Percentiles rank a stretch among this genome's conserved stretches.
These are phyloP conservation scores for Antheraea pernyi DNA, from an alignment of 1,140 invertebrate species.

Conservation along the genomic window DNA sequence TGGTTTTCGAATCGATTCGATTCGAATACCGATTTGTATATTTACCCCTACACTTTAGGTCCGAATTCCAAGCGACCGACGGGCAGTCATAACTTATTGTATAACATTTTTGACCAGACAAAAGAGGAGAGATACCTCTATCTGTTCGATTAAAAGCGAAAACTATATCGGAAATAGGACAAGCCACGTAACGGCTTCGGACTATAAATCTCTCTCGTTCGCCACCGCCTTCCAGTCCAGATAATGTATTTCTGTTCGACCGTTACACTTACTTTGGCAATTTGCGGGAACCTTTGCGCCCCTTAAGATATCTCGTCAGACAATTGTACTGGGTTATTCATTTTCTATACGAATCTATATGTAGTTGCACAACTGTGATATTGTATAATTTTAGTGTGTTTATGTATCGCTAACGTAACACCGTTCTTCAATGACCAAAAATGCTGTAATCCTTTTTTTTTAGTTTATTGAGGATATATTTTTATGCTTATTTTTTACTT, in stretches of 20 bases:
- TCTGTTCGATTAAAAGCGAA: neutral
- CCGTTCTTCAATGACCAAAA: too few species aligned
- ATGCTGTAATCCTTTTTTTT: too few species aligned
- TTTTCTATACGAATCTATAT: conserved; percentile 34
- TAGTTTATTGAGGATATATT: too few species aligned
- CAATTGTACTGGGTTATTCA: conserved; percentile 60
- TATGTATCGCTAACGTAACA: neutral
- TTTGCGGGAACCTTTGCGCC: conserved; percentile 77
- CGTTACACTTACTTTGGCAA: conserved; percentile 76
- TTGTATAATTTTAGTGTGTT: conserved; percentile 23
- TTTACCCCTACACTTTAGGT: too few species aligned
- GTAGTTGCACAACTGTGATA: conserved; percentile 33
- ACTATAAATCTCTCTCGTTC: conserved; percentile 73
- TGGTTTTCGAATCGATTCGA: too few species aligned
- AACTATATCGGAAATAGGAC: conserved; percentile 54
- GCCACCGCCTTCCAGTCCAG: conserved; percentile 57
- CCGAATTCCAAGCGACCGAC: too few species aligned
- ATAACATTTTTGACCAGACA: neutral
- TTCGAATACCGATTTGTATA: too few species aligned
- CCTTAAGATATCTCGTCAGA: conserved; percentile 75
- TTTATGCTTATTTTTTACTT: too few species aligned
- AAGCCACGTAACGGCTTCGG: conserved; percentile 44
- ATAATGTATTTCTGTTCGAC: conserved; percentile 78
- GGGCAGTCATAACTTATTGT: too few species aligned
- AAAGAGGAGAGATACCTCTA: neutral